Evolutionary conservation across 1,140 invertebrate genomes (phyloP), one percentile per base, ranked within the genome.

Genomic region (Lordiphosa clarofinis): DNA sequence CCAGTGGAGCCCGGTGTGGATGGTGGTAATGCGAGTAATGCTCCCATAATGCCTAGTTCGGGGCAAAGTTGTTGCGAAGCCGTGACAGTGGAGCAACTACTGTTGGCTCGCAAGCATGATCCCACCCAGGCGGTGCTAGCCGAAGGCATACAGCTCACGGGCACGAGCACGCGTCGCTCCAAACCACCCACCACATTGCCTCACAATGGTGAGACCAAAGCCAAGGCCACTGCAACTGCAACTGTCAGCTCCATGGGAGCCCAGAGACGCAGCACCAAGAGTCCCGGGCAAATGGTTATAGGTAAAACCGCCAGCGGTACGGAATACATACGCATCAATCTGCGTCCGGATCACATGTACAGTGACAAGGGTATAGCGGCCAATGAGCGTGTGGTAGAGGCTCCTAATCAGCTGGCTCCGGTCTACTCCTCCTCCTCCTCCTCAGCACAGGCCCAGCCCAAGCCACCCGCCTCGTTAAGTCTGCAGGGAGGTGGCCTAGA

Each of bases 261-360:
- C 2, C 75, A 76, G 39, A 59, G 81, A 4, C 57, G 68, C 46
- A 82, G 73, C 66, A 79, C 72, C 38, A 88, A 88, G 55, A 88
- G 87, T 39, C 87, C 87, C 0, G 79, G 84, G 0, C 86, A 89
- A 47, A 86, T 88, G 75, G 82, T 89, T 1, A 69, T 89, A 5
- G 88, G 88, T 13, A 73, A 87, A 33, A 89, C 84, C 12, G 56
- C 88, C 13, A 88, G 89, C 24, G 91, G 91, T 63, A 90, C 91
- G 2, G 90, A 91, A 50, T 92, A 92, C 58, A 93, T 93, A 59
- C 88, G 93, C 63, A 93, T 93, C 46, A 92, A 91, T 86, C 73
- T 93, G 43, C 92, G 93, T 70, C 92, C 93, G 1, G 92, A 93
- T 78, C 89, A 91, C 62, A 91, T 92, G 78, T 93, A 93, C 72